Conservation (phyloP, 2,113 vertebrate species). For the Andinoacara biseriatus region DNA sequence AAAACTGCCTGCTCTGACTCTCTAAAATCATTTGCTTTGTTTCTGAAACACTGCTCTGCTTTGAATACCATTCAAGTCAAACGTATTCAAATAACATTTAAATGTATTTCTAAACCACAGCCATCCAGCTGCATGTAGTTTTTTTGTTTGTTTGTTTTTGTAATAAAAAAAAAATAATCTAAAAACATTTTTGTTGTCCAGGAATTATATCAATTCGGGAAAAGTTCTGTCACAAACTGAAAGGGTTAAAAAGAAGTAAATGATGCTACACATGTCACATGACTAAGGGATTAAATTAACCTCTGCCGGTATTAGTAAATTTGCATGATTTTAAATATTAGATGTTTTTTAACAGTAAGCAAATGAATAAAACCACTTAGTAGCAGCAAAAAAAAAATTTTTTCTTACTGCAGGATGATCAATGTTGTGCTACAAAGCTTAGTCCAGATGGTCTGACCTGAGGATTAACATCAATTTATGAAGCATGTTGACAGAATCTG, state of each 20-base stretch:
- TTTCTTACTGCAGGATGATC: conserved; percentile 19
- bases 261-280: neutral
- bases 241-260: neutral
- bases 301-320: neutral
- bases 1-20: neutral
- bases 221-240: neutral
- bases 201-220: neutral
- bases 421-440: conserved; percentile 47
- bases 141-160: neutral
- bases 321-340: too few relatives aligned
- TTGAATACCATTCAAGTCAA: conserved; percentile 59
- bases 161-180: neutral
- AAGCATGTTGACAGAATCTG: conserved; percentile 55
- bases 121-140: conserved; percentile 1
- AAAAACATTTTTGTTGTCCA: neutral
- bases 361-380: too few relatives aligned
- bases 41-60: conserved; percentile 14
- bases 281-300: neutral
- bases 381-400: too few relatives aligned
- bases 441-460: conserved; percentile 61
- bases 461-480: conserved; percentile 70
- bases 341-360: too few relatives aligned
- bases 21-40: conserved; percentile 5
- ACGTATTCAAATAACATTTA: conserved; percentile 59
- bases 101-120: neutral